Conservation (phyloP, 2,113 vertebrate genomes). For the Hyperoodon ampullatus region DNA sequence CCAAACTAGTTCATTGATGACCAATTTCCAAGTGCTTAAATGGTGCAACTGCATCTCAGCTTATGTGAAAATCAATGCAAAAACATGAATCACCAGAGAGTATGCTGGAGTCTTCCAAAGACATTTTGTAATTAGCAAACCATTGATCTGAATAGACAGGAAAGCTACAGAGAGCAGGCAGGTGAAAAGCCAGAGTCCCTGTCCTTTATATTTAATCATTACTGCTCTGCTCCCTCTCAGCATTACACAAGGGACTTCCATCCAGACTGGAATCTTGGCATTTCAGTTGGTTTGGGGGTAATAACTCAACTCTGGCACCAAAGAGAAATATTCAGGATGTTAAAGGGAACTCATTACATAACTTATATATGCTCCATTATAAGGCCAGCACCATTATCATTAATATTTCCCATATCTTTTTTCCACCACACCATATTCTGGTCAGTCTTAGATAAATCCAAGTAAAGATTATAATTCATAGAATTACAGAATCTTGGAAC, state of each 20-base stretch:
- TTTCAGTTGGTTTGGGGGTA: slow-evolving; percentile 23
- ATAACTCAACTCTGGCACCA: slow-evolving; percentile 21
- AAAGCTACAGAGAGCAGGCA: slow-evolving; percentile 68
- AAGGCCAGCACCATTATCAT: not conserved
- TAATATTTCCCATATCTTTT: slow-evolving; percentile 34
- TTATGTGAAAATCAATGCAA: slow-evolving; percentile 87
- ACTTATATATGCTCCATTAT: not conserved
- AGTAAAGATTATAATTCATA: slow-evolving; percentile 44
- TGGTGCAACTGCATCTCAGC: slow-evolving; percentile 83
- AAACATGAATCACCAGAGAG: slow-evolving; percentile 85
- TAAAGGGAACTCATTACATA: slow-evolving; percentile 11
- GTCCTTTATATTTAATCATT: slow-evolving; percentile 72
- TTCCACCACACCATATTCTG: not conserved
- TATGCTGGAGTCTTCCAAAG: slow-evolving; percentile 79
- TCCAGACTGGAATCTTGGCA: not conserved
- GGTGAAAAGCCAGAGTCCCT: slow-evolving; percentile 68
- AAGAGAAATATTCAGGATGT: not conserved
- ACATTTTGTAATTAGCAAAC: slow-evolving; percentile 85
- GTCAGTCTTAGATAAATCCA: slow-evolving; percentile 50
- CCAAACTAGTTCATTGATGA: slow-evolving; percentile 86
- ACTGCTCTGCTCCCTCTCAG: slow-evolving; percentile 29
- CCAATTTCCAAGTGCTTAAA: slow-evolving; percentile 86
- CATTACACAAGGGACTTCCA: not conserved
- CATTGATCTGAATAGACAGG: slow-evolving; percentile 82
- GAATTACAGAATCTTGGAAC: not conserved